Conservation (phyloP, 1,140 invertebrate species). For the Dolichoris vasculosae region DNA sequence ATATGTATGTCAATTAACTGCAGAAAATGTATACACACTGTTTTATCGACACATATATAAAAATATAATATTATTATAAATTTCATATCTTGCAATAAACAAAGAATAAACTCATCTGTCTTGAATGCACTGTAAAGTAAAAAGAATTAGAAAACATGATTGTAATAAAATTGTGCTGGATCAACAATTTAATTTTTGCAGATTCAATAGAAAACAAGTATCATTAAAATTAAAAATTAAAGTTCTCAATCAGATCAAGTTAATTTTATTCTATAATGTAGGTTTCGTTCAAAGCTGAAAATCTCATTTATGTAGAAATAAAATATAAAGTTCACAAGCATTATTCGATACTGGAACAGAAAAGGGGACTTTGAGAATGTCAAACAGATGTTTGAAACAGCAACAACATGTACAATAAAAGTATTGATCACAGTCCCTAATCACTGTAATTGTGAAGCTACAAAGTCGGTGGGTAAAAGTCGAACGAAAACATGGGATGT, state of each 20-base stretch:
- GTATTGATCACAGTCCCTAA: conserved; percentile 45
- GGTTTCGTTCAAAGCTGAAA: too few species aligned
- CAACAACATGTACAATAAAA: conserved; percentile 1
- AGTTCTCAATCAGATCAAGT: too few species aligned
- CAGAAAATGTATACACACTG: not conserved
- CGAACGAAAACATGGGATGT: conserved; percentile 57
- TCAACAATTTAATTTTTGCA: too few species aligned
- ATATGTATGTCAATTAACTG: not conserved
- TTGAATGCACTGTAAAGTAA: too few species aligned
- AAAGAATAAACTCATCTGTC: too few species aligned
- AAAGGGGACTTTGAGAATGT: conserved; percentile 14
- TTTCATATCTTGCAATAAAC: too few species aligned
- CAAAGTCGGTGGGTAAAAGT: conserved; percentile 27
- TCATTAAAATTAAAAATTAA: too few species aligned
- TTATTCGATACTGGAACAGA: conserved; percentile 18
- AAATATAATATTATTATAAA: too few species aligned
- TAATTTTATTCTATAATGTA: too few species aligned
- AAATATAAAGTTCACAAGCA: conserved; percentile 21
- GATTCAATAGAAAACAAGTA: too few species aligned
- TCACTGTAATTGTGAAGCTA: conserved; percentile 37
- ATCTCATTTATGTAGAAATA: conserved; percentile 32
- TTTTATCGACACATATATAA: conserved; percentile 1
- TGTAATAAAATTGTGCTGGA: too few species aligned
- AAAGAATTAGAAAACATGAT: too few species aligned
- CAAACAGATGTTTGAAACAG: conserved; percentile 42